Evolutionary conservation across 2,888 invertebrate species (phyloP).

Genomic region (Philaethria dido): DNA sequence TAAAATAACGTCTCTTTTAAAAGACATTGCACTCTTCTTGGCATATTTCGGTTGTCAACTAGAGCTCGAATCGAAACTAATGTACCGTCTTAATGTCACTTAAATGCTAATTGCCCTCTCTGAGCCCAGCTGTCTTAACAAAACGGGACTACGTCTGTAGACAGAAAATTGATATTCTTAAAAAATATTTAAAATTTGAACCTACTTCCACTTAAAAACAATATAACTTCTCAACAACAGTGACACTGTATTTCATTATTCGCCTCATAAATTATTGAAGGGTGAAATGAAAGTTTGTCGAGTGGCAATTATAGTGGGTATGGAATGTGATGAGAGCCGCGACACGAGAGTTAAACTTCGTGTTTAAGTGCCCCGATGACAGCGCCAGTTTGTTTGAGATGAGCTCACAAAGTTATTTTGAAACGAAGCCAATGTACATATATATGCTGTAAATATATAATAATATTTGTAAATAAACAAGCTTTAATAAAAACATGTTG

Average conservation of each 20-base stretch:
- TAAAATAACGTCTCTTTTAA: no score
- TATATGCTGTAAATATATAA: background rate
- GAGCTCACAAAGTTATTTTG: conserved; percentile 6
- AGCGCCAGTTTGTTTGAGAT: background rate
- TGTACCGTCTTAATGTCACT: background rate
- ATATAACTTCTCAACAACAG: background rate
- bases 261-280: conserved; percentile 3
- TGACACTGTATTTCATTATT: background rate
- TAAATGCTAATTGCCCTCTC: background rate
- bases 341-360: conserved; percentile 16
- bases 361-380: conserved; percentile 24
- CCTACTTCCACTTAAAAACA: background rate
- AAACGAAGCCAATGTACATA: conserved; percentile 1
- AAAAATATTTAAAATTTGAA: background rate
- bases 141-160: no score
- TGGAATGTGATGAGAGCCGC: background rate
- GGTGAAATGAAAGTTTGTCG: conserved; percentile 1
- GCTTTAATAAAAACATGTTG: background rate
- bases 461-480: background rate
- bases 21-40: no score
- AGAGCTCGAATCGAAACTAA: background rate
- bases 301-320: conserved; percentile 21
- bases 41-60: background rate
- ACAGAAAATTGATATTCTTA: background rate
- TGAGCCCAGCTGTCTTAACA: background rate